Evolutionary conservation across 2,888 invertebrate genomes (phyloP).

Genomic region (Apamea anceps): DNA sequence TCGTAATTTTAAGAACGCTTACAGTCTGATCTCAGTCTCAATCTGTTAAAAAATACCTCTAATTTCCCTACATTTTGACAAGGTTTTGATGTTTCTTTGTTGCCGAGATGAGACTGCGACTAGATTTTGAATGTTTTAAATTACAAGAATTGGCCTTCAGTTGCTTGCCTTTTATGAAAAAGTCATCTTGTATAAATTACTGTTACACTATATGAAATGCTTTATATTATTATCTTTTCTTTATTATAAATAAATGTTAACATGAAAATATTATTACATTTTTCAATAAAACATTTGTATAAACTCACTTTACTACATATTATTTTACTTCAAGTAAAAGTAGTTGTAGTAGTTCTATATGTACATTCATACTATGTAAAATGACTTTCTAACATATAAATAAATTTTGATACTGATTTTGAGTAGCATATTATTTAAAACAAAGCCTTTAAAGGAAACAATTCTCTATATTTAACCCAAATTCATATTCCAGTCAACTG

Average conservation of each 20-base stretch:
- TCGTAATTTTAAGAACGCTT: too few species aligned
- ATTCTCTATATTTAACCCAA: not conserved
- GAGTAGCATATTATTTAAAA: not conserved
- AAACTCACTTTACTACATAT: not conserved
- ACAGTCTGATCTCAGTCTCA: too few species aligned
- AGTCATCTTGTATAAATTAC: not conserved
- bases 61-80: too few species aligned
- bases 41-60: too few species aligned
- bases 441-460: not conserved
- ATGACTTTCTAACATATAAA: not conserved
- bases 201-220: constrained; percentile 1
- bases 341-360: not conserved
- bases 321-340: not conserved
- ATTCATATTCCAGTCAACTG: constrained; percentile 91
- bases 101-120: too few species aligned
- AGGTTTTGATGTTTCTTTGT: too few species aligned
- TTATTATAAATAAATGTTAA: not conserved
- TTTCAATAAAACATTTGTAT: constrained; percentile 22
- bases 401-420: not conserved
- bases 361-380: not conserved
- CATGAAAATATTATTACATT: constrained; percentile 3
- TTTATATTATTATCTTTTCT: too few species aligned
- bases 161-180: not conserved
- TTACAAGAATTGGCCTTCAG: too few species aligned
- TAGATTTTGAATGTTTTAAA: too few species aligned